Evolutionary conservation across 2,888 invertebrate species (phyloP).

Genomic region (Tipula lateralis): DNA sequence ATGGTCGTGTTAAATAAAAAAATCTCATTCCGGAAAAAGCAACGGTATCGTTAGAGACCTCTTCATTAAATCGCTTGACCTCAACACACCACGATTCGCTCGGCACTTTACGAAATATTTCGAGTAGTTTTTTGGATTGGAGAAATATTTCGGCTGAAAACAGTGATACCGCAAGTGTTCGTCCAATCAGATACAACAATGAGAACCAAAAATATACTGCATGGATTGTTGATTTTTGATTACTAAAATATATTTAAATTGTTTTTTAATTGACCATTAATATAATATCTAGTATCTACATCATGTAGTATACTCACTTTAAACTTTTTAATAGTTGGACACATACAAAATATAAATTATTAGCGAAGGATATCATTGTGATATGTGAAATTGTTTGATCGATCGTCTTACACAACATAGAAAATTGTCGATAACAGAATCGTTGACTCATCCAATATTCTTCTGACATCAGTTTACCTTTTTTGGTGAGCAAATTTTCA

Average conservation of each 20-base stretch:
- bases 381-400: conserved; percentile 53
- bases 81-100: conserved; percentile 51
- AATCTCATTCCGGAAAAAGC: conserved; percentile 48
- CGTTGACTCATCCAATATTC: conserved; percentile 54
- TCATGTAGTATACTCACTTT: conserved; percentile 40
- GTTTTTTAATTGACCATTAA: too few species aligned
- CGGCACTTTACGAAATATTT: conserved; percentile 49
- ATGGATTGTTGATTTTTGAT: conserved; percentile 45
- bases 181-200: conserved; percentile 53
- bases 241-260: conserved; percentile 38
- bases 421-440: conserved; percentile 52
- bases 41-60: conserved; percentile 44
- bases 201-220: conserved; percentile 56
- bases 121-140: conserved; percentile 50
- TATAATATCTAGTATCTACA: too few species aligned
- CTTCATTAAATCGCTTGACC: conserved; percentile 47
- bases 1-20: conserved; percentile 45
- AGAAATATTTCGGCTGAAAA: conserved; percentile 56
- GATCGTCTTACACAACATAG: conserved; percentile 50
- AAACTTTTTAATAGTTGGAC: conserved; percentile 55
- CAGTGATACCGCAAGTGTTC: conserved; percentile 54
- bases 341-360: conserved; percentile 57
- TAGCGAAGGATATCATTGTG: conserved; percentile 54
- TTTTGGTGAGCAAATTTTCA: conserved; percentile 49
- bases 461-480: conserved; percentile 49